A percentile compares a stretch with the other conserved stretches of the same genome.
Evolutionary conservation across 1,140 invertebrate species (phyloP).

Genomic region (Papilio polyxenes): DNA sequence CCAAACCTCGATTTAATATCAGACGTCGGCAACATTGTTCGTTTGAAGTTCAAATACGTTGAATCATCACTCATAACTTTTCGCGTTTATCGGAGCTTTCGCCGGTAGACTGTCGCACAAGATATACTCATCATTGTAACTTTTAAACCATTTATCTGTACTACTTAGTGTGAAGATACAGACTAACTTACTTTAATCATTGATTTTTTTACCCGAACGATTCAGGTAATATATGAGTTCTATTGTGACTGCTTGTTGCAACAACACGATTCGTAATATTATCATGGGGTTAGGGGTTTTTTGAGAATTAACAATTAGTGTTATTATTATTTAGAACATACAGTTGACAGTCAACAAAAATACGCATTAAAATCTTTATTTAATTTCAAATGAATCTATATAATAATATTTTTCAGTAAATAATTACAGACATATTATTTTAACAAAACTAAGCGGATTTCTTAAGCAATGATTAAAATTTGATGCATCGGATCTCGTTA

Average conservation of each 20-base stretch:
- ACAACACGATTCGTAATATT: too few species aligned
- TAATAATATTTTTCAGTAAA: not conserved
- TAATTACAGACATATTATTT: not conserved
- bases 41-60: not conserved
- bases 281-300: too few species aligned
- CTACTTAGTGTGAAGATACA: not conserved
- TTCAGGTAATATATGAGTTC: too few species aligned
- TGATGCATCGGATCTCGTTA: not conserved
- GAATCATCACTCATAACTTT: not conserved
- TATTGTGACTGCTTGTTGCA: too few species aligned
- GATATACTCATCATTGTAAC: not conserved
- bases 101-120: not conserved
- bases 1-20: not conserved
- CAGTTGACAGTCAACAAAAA: too few species aligned
- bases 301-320: too few species aligned
- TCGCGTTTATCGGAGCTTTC: not conserved
- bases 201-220: too few species aligned
- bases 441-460: not conserved
- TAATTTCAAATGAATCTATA: not conserved
- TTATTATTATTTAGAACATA: too few species aligned
- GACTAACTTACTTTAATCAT: too few species aligned
- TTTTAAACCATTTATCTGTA: not conserved
- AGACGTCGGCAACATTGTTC: not conserved
- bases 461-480: conserved; percentile 2
- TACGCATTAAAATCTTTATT: not conserved